phyloP scores from a whole-genome alignment of 2,888 invertebrate genomes.

The Phanerotoma sp. region DNA sequence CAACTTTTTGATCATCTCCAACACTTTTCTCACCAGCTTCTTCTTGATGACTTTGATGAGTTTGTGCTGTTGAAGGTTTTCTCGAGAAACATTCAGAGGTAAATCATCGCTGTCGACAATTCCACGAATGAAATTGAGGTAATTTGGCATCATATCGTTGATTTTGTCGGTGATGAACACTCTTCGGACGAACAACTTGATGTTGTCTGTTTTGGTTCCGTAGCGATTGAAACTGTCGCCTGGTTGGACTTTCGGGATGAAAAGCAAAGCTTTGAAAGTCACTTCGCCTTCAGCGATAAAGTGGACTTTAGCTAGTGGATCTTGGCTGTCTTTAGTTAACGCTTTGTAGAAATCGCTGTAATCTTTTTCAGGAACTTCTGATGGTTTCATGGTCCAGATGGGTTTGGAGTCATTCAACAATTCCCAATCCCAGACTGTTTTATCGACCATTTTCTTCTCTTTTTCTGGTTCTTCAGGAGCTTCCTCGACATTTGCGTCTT shows the following conservation, averaged over 20 bases:
- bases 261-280: conserved; percentile 95
- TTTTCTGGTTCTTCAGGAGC: conserved; percentile 68
- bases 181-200: conserved; percentile 95
- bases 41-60: conserved; percentile 99
- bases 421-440: conserved; percentile 99
- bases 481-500: conserved; percentile 69
- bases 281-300: conserved; percentile 99
- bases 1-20: conserved; percentile 98
- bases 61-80: conserved; percentile 98
- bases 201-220: conserved; percentile 91
- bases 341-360: conserved; percentile 96
- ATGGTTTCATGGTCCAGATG: conserved; percentile 94
- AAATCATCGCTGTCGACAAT: conserved; percentile 99
- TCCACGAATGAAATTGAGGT: conserved; percentile 91
- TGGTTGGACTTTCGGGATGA: conserved; percentile 88
- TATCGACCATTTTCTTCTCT: conserved; percentile 86
- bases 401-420: conserved; percentile 96
- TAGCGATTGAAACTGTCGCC: conserved; percentile 94
- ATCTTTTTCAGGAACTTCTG: conserved; percentile 83
- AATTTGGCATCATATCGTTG: conserved; percentile 99
- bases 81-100: conserved; percentile 96
- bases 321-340: conserved; percentile 84
- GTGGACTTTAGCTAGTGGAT: conserved; percentile 86
- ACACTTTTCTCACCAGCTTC: conserved; percentile 93
- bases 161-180: conserved; percentile 99